Evolutionary conservation across 2,797 vertebrate genomes (phyloP), one percentile per base, ranked within the genome.

Genomic region (Typhlichthys subterraneus): DNA sequence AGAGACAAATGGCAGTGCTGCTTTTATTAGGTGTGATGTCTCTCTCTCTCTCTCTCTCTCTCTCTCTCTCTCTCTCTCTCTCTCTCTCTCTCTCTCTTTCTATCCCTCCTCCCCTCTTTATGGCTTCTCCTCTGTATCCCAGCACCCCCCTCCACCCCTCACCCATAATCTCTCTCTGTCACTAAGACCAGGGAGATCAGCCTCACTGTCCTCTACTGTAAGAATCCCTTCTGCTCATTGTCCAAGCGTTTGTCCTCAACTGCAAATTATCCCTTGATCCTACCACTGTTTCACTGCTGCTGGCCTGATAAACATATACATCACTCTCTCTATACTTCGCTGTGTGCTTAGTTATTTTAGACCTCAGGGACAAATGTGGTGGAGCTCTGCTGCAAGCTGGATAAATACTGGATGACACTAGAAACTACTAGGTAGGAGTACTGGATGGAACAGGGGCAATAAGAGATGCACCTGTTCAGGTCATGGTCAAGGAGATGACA

Each of bases 1-100:
- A 60, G 51, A 94, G 89, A 95, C 82, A 86, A 94, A 94, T 93
- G 89, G 83, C 61, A 85, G 85, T 82, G 88, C 88, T 58, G 71
- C 74, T 83, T 85, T 87, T 80, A 80, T 88, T 72, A 78, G 72
- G 61, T 52, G 53, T 10, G 57, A 67, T 77, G 38, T 67, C 67
- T 82, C 72, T 77, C 59, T 19, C 51, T 29, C 12, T 12, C 66
- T 84, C 61, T 73, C 56, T 60, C 57, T 33, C 50, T 56, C 29
- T 33, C 13, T 71, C 57, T 23, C 17, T 59, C 11, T 29, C 12
- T 12, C 66, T 84, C 61, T 73, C 56, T 60, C 57, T 33, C 47
- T 56, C 29, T 33, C 12, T 57, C 38, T 15, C 23, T 23, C 23
- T 1, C 23, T 29, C 60, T 67, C 15, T 53, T 19, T 61, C 33